Evolutionary conservation across 2,113 vertebrate genomes (phyloP), one percentile per base, ranked within the genome.

Genomic region (Microcebus murinus): DNA sequence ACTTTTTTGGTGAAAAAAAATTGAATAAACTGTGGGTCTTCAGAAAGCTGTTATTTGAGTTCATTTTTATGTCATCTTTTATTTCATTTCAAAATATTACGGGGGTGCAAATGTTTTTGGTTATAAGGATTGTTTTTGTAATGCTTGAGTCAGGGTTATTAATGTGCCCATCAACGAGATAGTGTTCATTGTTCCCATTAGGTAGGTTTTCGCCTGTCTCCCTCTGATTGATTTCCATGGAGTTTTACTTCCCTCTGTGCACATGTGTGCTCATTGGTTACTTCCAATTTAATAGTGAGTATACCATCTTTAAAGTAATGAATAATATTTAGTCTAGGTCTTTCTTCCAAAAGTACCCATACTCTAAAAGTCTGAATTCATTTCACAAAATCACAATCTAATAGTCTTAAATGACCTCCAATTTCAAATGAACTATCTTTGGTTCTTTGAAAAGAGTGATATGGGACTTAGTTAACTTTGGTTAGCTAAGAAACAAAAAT

Each of bases 41-140:
- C 81, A 92, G 21, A 96, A 97, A 96, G 50, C 14, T 96, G 1
- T 23, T 48, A 8, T 96, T 91, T 93, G 1, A 87, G 57, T 97
- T 95, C 0, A 93, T 95, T 79, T 94, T 82, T 91, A 92, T 27
- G 73, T 92, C 55, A 31, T 63, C 25, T 96, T 23, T 45, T 21
- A 57, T 55, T 55, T 55, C 18, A 57, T 57, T 57, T 57, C 55
- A 57, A 57, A 57, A 7, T 57, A 21, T 57, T 57, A 57, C 0
- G 7, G 55, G 20, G 20, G 6, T 57, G 20, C 55, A 57, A 21
- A 57, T 57, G 20, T 57, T 57, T 57, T 57, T 21, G 55, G 55
- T 57, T 21, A 21, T 57, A 57, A 57, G 55, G 55, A 57, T 57
- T 7, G 0, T 20, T 57, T 57, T 57, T 57, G 55, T 57, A 57